Evolutionary conservation across 2,888 invertebrate species (phyloP).

Genomic region (Cecidostiba fungosa): DNA sequence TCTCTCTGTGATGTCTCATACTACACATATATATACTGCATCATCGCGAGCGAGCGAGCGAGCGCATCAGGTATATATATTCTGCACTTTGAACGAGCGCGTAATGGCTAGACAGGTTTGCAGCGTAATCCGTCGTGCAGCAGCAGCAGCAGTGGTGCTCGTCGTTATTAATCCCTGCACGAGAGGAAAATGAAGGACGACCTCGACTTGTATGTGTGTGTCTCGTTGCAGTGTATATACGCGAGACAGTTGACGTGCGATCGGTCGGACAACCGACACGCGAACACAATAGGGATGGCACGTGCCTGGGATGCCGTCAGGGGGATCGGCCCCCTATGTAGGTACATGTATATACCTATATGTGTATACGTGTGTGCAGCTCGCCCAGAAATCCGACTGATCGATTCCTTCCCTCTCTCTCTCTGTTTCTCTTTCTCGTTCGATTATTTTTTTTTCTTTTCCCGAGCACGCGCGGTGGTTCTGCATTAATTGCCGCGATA

Average conservation of each 20-base stretch:
- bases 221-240: background rate
- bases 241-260: slow-evolving; percentile 29
- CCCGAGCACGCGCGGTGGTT: background rate
- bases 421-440: background rate
- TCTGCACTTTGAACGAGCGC: background rate
- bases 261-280: slow-evolving; percentile 15
- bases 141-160: background rate
- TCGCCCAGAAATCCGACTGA: background rate
- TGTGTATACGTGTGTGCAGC: background rate
- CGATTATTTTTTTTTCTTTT: background rate
- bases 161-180: slow-evolving; percentile 39
- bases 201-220: background rate
- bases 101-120: slow-evolving; percentile 21
- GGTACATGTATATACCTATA: too few relatives aligned
- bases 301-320: slow-evolving; percentile 38
- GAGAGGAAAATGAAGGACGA: slow-evolving; percentile 41
- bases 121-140: slow-evolving; percentile 22
- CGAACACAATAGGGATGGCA: slow-evolving; percentile 37
- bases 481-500: slow-evolving; percentile 56
- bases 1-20: background rate
- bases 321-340: background rate
- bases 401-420: background rate
- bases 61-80: background rate
- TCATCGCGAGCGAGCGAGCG: background rate
- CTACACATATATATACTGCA: slow-evolving; percentile 13